These are phyloP conservation scores for Mormyrus hasselquistii DNA, from an alignment of 2,797 vertebrate genomes.

Conservation along the genomic window DNA sequence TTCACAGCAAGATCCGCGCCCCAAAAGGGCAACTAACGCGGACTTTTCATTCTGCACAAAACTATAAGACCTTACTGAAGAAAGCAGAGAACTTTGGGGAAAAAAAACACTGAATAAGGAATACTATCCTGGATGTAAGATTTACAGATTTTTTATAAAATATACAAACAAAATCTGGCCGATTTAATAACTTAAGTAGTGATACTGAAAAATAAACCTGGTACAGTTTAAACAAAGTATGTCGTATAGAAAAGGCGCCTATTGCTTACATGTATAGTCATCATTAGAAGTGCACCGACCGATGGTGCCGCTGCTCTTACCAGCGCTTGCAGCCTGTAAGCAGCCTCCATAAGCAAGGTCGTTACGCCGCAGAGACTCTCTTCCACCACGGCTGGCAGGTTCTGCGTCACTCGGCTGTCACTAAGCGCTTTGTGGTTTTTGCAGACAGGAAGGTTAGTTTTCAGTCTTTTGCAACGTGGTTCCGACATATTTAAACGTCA, in stretches of 20 bases:
- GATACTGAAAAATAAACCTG: neutral
- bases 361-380: slow-evolving; percentile 57
- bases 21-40: neutral
- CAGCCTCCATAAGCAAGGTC: slow-evolving; percentile 46
- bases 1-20: neutral
- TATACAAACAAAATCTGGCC: neutral
- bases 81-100: neutral
- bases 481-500: slow-evolving; percentile 46
- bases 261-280: neutral
- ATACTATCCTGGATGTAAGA: neutral
- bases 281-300: neutral
- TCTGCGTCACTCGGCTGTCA: slow-evolving; percentile 44
- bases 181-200: neutral
- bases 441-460: slow-evolving; percentile 55
- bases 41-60: neutral
- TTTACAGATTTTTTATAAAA: neutral
- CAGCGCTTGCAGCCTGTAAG: slow-evolving; percentile 55
- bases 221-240: neutral
- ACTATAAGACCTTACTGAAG: neutral
- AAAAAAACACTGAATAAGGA: neutral
- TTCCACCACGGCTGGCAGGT: slow-evolving; percentile 56
- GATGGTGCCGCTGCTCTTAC: slow-evolving; percentile 36
- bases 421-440: slow-evolving; percentile 39
- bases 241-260: neutral
- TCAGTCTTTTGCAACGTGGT: slow-evolving; percentile 50